Evolutionary conservation across 2,113 vertebrate species (phyloP).

Genomic region (Glareola pratincola): DNA sequence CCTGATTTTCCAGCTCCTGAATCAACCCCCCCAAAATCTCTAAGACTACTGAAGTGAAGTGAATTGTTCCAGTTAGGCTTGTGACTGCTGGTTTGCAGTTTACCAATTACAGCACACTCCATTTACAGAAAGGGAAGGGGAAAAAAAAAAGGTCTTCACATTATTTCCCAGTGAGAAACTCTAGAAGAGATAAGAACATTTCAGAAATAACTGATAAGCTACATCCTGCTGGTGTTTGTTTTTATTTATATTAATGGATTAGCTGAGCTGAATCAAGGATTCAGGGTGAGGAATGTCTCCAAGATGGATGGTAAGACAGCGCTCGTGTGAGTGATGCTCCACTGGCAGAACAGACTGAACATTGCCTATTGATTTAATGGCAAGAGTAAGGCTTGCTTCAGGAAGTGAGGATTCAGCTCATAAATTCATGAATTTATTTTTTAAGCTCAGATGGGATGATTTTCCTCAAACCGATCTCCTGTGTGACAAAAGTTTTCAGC

Average conservation of each 20-base stretch:
- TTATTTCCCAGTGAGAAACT: conserved; percentile 21
- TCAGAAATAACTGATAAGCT: conserved; percentile 34
- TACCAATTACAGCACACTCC: neutral
- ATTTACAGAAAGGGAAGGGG: neutral
- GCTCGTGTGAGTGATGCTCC: neutral
- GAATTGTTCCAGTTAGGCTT: neutral
- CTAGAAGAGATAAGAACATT: conserved; percentile 24
- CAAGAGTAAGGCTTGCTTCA: neutral
- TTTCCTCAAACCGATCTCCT: neutral
- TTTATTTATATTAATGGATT: conserved; percentile 19
- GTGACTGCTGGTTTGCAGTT: neutral
- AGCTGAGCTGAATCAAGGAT: neutral
- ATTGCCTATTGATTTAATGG: neutral
- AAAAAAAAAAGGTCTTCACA: neutral
- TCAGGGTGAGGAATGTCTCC: neutral
- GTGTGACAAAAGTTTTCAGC: neutral
- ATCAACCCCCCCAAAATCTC: neutral
- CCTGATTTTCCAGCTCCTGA: neutral
- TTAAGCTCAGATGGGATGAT: neutral
- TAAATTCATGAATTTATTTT: neutral
- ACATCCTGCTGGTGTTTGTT: conserved; percentile 17
- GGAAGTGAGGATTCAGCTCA: neutral
- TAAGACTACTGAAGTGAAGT: neutral
- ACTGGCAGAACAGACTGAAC: neutral
- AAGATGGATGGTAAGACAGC: neutral